Evolutionary conservation across 1,140 invertebrate species (phyloP), one percentile per base, ranked within the genome.

Genomic region (Zelostemma sp.): DNA sequence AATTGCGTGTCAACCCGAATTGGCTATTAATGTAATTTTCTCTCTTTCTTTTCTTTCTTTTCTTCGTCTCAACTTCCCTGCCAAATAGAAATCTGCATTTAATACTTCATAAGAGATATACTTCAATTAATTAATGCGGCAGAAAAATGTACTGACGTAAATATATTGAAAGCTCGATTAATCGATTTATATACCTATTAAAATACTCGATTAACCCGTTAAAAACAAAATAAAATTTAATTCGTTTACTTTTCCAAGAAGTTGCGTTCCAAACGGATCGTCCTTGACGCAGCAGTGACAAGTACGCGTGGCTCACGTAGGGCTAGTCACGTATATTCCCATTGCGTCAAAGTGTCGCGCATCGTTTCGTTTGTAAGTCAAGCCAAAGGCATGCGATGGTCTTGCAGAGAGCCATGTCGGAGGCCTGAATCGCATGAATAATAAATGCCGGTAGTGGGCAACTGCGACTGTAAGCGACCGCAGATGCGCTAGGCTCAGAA

Each of bases 401-500:
- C 35, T 12, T 40, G 40, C n/a, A 41, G 40, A 19, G 19, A 53
- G 33, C 38, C 25, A 41, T 43, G 43, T 54, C 17, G 43, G 45
- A 43, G 59, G 48, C 48, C 75, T 66, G 69, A 71, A 59, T 68
- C 64, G 53, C 55, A 47, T 81, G 77, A 81, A 81, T 81, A 80
- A 80, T 81, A 75, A 79, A 81, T 79, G 72, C 46, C 48, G 25
- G 25, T 53, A 73, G 68, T 58, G 71, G 62, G 61, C 45, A 43
- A 69, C 57, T 61, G 70, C 59, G 68, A 74, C 62, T 65, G 73
- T 67, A 68, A 78, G 73, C 74, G 73, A 74, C 77, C 72, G 68
- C 77, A 78, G 74, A 79, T 79, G 76, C 74, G 62, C 74, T 71
- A 75, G 72, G 74, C 75, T 74, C 67, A 68, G 49, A 73, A 77